Evolutionary conservation across 2,888 invertebrate genomes (phyloP).

Genomic region (Camponotus fellah): DNA sequence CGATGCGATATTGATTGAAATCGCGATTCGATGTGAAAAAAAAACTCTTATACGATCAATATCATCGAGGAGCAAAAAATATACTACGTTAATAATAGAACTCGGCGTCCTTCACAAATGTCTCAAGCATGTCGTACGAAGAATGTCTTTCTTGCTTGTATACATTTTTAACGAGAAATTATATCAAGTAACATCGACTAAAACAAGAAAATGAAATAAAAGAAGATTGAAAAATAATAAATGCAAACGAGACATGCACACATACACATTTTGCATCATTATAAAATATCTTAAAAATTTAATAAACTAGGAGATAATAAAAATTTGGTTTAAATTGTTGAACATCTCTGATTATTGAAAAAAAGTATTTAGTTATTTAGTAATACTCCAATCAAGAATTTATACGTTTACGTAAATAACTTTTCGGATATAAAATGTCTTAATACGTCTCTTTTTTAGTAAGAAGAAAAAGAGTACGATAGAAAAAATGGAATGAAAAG

Average conservation of each 20-base stretch:
- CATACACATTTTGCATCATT: background rate
- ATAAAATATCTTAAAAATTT: background rate
- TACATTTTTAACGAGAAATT: background rate
- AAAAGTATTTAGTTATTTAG: background rate
- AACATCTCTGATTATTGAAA: background rate
- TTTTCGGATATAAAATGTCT: too few species aligned
- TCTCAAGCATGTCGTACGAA: background rate
- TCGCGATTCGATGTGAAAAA: constrained; percentile 13
- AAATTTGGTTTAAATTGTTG: background rate
- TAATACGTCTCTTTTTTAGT: too few species aligned
- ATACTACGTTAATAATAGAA: constrained; percentile 10
- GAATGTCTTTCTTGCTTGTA: too few species aligned
- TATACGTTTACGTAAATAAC: background rate
- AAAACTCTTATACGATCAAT: constrained; percentile 13
- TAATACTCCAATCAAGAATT: constrained; percentile 6
- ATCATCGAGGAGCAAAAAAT: constrained; percentile 16
- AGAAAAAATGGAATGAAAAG: too few species aligned
- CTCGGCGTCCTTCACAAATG: background rate
- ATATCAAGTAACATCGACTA: background rate
- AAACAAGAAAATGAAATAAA: background rate
- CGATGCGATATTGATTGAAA: constrained; percentile 40
- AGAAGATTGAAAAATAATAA: background rate
- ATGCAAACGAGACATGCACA: background rate
- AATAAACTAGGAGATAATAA: background rate
- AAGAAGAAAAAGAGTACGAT: too few species aligned